phyloP scores from a whole-genome alignment of 2,113 vertebrate genomes.

The Microcebus tavaratra region DNA sequence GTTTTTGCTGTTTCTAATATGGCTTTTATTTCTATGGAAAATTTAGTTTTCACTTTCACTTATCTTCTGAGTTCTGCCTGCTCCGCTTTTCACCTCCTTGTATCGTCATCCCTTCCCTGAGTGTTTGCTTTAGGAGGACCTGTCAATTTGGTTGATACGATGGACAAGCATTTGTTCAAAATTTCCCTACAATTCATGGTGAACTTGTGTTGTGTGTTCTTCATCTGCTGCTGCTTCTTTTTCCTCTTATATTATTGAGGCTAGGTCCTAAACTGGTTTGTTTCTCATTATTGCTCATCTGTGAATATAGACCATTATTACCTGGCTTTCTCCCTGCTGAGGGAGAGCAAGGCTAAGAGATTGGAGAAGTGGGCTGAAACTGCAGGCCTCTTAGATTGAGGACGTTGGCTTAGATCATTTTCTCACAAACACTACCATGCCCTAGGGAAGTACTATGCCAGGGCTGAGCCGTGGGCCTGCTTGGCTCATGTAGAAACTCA shows the following conservation, averaged over 20 bases:
- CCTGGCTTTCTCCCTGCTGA: neutral
- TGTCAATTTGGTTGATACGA: neutral
- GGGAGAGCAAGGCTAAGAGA: neutral
- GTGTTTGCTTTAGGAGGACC: neutral
- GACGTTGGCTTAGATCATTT: neutral
- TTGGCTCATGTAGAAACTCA: neutral
- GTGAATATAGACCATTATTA: neutral
- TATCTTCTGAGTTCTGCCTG: neutral
- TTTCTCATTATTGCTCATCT: neutral
- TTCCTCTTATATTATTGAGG: neutral
- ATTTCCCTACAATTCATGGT: neutral
- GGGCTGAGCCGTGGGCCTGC: neutral
- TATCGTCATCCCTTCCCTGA: neutral
- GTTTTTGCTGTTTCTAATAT: neutral
- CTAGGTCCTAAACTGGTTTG: neutral
- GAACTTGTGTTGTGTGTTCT: neutral
- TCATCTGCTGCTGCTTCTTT: neutral
- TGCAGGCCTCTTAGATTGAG: neutral
- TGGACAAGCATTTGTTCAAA: neutral
- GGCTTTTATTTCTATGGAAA: neutral
- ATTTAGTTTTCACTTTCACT: neutral
- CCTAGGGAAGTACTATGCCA: neutral
- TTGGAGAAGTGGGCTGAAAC: neutral
- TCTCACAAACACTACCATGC: neutral
- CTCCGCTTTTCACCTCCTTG: neutral